These are phyloP conservation scores for Tragelaphus buxtoni DNA, from an alignment of 2,113 vertebrate genomes.

Conservation along the genomic window DNA sequence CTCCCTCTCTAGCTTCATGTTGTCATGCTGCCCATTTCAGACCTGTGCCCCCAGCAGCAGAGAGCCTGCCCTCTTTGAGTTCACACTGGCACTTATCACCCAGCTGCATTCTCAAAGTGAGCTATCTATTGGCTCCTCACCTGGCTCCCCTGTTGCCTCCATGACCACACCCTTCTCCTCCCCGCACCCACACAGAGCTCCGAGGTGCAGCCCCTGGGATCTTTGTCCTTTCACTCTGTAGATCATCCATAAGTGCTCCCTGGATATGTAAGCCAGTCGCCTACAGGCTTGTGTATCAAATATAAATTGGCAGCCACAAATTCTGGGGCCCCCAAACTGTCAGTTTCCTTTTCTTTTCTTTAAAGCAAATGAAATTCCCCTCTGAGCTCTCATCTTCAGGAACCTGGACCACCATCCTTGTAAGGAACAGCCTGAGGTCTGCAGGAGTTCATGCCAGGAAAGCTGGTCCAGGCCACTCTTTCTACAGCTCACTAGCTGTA, in stretches of 20 bases:
- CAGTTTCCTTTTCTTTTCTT: neutral
- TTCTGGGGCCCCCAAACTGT: neutral
- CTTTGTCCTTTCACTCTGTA: neutral
- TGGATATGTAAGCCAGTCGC: neutral
- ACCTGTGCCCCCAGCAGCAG: neutral
- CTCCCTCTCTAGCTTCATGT: rapidly evolving
- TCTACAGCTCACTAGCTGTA: neutral
- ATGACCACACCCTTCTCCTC: neutral
- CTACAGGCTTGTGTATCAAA: neutral
- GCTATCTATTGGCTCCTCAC: rapidly evolving
- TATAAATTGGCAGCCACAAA: neutral
- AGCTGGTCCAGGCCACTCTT: rapidly evolving
- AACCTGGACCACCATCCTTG: neutral
- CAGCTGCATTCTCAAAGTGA: neutral
- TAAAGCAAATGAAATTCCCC: neutral
- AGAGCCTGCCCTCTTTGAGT: neutral
- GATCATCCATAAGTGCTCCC: neutral
- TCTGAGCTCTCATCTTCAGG: neutral
- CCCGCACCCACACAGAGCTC: neutral
- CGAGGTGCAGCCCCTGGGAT: rapidly evolving
- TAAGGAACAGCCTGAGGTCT: neutral
- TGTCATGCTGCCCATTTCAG: neutral
- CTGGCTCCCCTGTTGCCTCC: too few species aligned
- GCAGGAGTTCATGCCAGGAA: neutral
- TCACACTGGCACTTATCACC: rapidly evolving